phyloP scores from a whole-genome alignment of 2,888 invertebrate species.

The Corythucha ciliata region DNA sequence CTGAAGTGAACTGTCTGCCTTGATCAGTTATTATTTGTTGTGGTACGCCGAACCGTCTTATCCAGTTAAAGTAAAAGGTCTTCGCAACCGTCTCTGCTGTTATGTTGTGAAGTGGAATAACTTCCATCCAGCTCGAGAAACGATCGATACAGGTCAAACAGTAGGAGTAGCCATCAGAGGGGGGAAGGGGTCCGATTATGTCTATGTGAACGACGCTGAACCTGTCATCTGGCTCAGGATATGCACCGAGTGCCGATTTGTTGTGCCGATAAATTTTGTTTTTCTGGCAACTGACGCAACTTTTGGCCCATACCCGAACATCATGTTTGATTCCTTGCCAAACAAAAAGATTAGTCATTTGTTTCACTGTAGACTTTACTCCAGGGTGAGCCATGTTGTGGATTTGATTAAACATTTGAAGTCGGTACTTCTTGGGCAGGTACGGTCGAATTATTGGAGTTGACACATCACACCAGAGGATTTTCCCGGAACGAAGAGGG shows the following conservation, averaged over 20 bases:
- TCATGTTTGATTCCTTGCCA: conserved; percentile 13
- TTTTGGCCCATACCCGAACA: conserved; percentile 34
- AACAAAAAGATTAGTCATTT: conserved; percentile 2
- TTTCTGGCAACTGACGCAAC: conserved; percentile 38
- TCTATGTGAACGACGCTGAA: conserved; percentile 43
- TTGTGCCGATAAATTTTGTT: conserved; percentile 37
- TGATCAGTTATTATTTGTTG: conserved; percentile 38
- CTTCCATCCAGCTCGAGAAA: conserved; percentile 41
- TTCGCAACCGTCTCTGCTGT: conserved; percentile 40
- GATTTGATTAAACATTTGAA: not conserved
- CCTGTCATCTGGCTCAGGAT: conserved; percentile 33
- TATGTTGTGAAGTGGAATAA: conserved; percentile 38
- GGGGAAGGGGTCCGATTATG: conserved; percentile 42
- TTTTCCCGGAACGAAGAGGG: not conserved
- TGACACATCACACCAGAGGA: conserved; percentile 11
- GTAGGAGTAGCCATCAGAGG: conserved; percentile 36
- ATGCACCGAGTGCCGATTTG: conserved; percentile 28
- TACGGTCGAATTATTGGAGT: conserved; percentile 1
- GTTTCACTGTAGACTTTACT: conserved; percentile 14
- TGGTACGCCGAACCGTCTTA: conserved; percentile 42
- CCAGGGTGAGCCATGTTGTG: conserved; percentile 6
- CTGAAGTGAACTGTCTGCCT: conserved; percentile 40
- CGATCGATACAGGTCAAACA: conserved; percentile 39
- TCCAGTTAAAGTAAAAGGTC: conserved; percentile 40
- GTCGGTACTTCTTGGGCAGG: conserved; percentile 2